phyloP scores from a whole-genome alignment of 2,888 invertebrate species.

The Rhamnusium bicolor region DNA sequence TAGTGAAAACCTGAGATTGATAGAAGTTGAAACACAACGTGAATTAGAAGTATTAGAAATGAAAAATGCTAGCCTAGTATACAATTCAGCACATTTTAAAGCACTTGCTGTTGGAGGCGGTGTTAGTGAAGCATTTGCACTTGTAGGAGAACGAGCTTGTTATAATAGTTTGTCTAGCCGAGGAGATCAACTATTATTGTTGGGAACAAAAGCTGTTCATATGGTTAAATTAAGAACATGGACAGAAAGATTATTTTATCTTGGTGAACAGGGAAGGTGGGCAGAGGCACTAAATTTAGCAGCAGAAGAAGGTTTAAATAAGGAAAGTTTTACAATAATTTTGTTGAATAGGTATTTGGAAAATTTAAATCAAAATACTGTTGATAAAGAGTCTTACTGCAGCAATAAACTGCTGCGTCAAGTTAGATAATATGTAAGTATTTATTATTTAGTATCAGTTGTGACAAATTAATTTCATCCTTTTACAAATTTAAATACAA shows the following conservation, averaged over 20 bases:
- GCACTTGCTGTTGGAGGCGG: slow-evolving; percentile 97
- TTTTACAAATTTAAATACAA: no score
- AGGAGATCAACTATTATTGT: slow-evolving; percentile 79
- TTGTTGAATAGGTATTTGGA: slow-evolving; percentile 69
- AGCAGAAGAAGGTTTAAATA: slow-evolving; percentile 71
- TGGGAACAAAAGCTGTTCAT: slow-evolving; percentile 78
- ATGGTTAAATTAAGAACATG: slow-evolving; percentile 77
- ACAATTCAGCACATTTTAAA: slow-evolving; percentile 90
- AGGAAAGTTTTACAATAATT: slow-evolving; percentile 65
- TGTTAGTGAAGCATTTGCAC: slow-evolving; percentile 85
- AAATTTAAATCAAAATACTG: slow-evolving; percentile 69
- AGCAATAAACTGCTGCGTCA: slow-evolving; percentile 71
- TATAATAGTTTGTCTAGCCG: slow-evolving; percentile 82
- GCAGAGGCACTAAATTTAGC: slow-evolving; percentile 75
- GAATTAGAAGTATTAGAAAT: slow-evolving; percentile 89
- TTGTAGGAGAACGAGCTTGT: slow-evolving; percentile 82
- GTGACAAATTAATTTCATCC: no score
- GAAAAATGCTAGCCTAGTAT: slow-evolving; percentile 86
- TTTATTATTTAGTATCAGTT: no score
- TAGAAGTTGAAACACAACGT: slow-evolving; percentile 91
- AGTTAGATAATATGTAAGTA: slow-evolving; percentile 73
- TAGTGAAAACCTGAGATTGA: slow-evolving; percentile 87
- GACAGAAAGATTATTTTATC: slow-evolving; percentile 78
- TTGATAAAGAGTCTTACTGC: slow-evolving; percentile 70
- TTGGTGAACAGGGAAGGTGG: slow-evolving; percentile 76